Base-by-base conservation (phyloP, 2,113 vertebrate genomes). In the Ornithorhynchus anatinus region DNA sequence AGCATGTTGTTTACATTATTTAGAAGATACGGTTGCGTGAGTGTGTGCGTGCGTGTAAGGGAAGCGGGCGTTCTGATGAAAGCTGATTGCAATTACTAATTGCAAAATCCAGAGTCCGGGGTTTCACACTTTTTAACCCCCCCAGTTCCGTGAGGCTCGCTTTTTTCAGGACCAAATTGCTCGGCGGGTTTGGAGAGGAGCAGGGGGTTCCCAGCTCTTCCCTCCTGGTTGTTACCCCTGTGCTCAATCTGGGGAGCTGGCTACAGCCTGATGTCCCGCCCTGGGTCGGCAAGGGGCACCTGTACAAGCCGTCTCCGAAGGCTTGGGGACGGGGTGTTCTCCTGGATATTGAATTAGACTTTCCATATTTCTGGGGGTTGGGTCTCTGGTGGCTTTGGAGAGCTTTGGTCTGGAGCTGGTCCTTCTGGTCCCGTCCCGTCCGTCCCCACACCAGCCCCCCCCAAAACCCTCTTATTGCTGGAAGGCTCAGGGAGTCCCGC, bases 1-100 rank as follows among this genome's bases (percentile, higher is more conserved):
- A 39, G 1, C 3, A 33, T 37, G 0, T 4, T 50, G 39, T 48
- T 43, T 80, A 38, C 39, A 33, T 48, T 39, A 68, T 32, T 42
- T 22, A 51, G 20, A 40, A 40, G 47, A 37, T 50, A 25, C 11
- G 6, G 45, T 56, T 40, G 35, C 62, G 65, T 52, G 29, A 72
- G 44, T 15, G 5, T 27, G 10, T 6, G 11, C 9, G 27, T 0
- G 2, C 12, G 6, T 8, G 7, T 2, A 1, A 31, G 27, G 37
- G 53, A 42, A 37, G 25, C 35, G 9, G 35, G 33, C 31, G 64
- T 8, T 14, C 47, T 52, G 38, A 6, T 17, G 15, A 50, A 29
- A 50, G 15, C 8, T 9, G 14, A 50, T 16, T 29, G 15, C 29
- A 5, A 50, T 17, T 50, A 17, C 29, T 50, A 29, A 29, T 29